A percentile compares a stretch with the other conserved stretches of the same genome.
Evolutionary conservation across 2,888 invertebrate species (phyloP).

Genomic region (Aporophyla lueneburgensis): DNA sequence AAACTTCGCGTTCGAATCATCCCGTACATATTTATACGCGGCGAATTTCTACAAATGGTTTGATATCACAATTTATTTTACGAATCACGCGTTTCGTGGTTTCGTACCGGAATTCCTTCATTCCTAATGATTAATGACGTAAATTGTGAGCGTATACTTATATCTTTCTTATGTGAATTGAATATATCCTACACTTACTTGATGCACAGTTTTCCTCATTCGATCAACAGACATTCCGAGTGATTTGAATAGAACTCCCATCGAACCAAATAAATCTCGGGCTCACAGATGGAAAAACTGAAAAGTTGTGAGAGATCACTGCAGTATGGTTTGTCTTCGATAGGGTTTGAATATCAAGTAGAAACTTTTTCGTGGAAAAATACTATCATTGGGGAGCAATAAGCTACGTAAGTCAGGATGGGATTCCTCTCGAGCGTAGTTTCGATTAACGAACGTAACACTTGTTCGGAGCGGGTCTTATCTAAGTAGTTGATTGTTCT

Average conservation of each 20-base stretch:
- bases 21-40: slow-evolving; percentile 70
- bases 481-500: slow-evolving; percentile 63
- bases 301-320: slow-evolving; percentile 54
- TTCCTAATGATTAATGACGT: slow-evolving; percentile 51
- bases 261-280: slow-evolving; percentile 54
- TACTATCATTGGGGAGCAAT: slow-evolving; percentile 25
- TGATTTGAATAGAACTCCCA: slow-evolving; percentile 54
- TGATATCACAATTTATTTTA: slow-evolving; percentile 72
- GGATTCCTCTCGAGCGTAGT: slow-evolving; percentile 45
- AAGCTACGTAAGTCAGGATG: slow-evolving; percentile 28
- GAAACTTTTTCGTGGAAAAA: slow-evolving; percentile 35
- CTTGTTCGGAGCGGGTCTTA: slow-evolving; percentile 57
- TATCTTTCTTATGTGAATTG: slow-evolving; percentile 23
- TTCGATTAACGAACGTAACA: slow-evolving; percentile 58
- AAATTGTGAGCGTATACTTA: slow-evolving; percentile 15
- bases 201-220: slow-evolving; percentile 39
- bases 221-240: slow-evolving; percentile 27
- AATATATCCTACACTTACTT: slow-evolving; percentile 31
- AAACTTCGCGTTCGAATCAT: slow-evolving; percentile 77
- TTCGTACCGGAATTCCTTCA: slow-evolving; percentile 41
- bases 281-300: slow-evolving; percentile 50
- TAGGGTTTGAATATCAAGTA: slow-evolving; percentile 52
- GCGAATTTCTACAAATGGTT: slow-evolving; percentile 74
- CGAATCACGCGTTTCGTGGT: slow-evolving; percentile 58
- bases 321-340: slow-evolving; percentile 32